Evolutionary conservation across 2,888 invertebrate species (phyloP).

Genomic region (Apamea epomidion): DNA sequence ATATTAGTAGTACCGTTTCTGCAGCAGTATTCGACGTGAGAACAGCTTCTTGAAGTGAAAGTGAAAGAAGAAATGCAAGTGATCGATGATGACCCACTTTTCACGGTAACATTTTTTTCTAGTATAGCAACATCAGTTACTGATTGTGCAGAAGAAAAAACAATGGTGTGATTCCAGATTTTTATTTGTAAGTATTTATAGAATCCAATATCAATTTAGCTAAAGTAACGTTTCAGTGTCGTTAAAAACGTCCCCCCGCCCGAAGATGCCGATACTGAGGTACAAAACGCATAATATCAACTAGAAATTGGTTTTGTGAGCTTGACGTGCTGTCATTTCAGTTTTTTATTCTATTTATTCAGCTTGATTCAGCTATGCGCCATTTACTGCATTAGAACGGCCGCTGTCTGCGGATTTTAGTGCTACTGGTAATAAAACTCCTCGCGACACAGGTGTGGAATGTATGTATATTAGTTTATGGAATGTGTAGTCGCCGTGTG

Average conservation of each 20-base stretch:
- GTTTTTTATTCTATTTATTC: slow-evolving; percentile 88
- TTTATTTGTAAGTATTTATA: slow-evolving; percentile 91
- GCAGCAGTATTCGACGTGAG: not conserved
- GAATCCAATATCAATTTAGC: slow-evolving; percentile 86
- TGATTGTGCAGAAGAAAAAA: slow-evolving; percentile 90
- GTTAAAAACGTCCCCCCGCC: slow-evolving; percentile 76
- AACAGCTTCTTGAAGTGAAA: slow-evolving; percentile 64
- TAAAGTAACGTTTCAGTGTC: slow-evolving; percentile 80
- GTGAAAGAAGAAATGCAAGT: slow-evolving; percentile 69
- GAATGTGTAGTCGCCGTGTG: slow-evolving; percentile 72
- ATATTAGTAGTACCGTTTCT: not conserved
- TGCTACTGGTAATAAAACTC: slow-evolving; percentile 80
- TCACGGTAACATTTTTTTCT: slow-evolving; percentile 75
- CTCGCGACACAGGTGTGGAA: slow-evolving; percentile 75
- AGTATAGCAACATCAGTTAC: slow-evolving; percentile 84
- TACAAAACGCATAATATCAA: slow-evolving; percentile 74
- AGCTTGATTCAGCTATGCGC: slow-evolving; percentile 88
- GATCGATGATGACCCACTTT: slow-evolving; percentile 83
- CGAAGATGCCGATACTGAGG: slow-evolving; percentile 78
- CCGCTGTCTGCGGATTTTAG: slow-evolving; percentile 82
- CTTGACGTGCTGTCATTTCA: slow-evolving; percentile 88
- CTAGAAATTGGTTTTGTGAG: slow-evolving; percentile 76
- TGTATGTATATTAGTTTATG: slow-evolving; percentile 73
- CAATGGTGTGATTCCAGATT: slow-evolving; percentile 91
- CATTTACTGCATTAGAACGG: slow-evolving; percentile 88